phyloP scores from a whole-genome alignment of 53 echinoderm and acorn worm genomes.

The Astropecten irregularis region DNA sequence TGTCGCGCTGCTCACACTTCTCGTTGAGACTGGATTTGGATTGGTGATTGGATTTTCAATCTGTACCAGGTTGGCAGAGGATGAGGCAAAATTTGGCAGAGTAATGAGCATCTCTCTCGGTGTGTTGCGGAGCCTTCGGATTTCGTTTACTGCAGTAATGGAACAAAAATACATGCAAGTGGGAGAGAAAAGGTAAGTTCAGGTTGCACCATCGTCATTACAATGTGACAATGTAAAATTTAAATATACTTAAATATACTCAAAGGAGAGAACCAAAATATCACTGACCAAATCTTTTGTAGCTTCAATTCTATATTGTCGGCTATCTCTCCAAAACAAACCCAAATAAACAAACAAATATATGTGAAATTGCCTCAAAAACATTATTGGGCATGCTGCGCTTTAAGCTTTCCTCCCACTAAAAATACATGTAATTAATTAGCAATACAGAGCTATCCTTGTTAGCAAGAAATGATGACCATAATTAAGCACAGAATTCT shows the following conservation, averaged over 20 bases:
- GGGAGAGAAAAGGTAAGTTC: neutral
- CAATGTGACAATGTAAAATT: neutral
- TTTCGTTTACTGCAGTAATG: neutral
- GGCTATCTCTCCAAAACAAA: too few relatives aligned
- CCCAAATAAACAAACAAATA: too few relatives aligned
- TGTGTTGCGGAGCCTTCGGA: neutral
- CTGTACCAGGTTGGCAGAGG: neutral
- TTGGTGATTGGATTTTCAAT: constrained; percentile 7
- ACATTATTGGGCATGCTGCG: too few relatives aligned
- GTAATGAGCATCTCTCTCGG: neutral
- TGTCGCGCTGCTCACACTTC: too few relatives aligned
- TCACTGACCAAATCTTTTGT: neutral
- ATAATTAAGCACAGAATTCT: too few relatives aligned
- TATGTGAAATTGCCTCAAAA: too few relatives aligned
- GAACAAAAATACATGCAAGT: too few relatives aligned
- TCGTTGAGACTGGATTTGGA: neutral
- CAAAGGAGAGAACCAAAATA: neutral
- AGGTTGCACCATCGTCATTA: neutral
- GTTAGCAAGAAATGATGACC: too few relatives aligned
- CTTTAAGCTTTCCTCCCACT: too few relatives aligned
- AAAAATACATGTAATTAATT: too few relatives aligned
- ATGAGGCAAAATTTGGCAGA: neutral
- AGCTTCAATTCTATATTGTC: neutral
- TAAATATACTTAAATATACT: neutral
- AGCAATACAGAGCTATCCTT: too few relatives aligned